Base-by-base conservation (phyloP, 2,797 vertebrate genomes). In the Anisognathus igniventris region DNA sequence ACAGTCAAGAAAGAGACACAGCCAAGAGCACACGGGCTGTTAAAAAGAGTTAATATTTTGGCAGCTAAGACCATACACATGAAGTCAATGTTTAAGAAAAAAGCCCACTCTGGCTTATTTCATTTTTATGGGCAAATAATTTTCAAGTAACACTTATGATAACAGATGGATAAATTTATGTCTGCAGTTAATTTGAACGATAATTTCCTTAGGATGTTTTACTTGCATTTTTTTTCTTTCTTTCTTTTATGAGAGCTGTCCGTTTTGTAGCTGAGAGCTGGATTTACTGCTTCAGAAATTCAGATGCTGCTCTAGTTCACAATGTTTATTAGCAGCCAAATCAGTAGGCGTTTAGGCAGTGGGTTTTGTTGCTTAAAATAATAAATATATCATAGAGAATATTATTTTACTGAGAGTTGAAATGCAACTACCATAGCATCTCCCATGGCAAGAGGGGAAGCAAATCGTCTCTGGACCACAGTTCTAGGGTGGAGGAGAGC, bases 181-280 rank as follows among this genome's bases (percentile, higher is more conserved):
- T 58, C 87, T 96, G 95, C 76, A 92, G 86, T 97, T 96, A 96
- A 96, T 96, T 92, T 96, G 89, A 94, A 93, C 10, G 25, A 90
- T 96, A 97, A 97, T 96, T 97, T 97, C 94, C 95, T 95, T 95
- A 89, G 96, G 92, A 96, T 94, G 94, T 95, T 96, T 96, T 93
- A 94, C 61, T 94, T 91, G 39, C 15, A 5, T 86, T 95, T 83
- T 92, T 90, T 93, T 86, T 86, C 65, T 83, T 61, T 61, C 80
- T 95, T 42, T 71, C 67, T 96, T 96, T 96, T 95, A 93, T 96
- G 85, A 93, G 92, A 81, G 66, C 83, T 94, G 79, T 94, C 95
- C 72, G 72, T 95, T 97, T 93, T 81, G 86, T 82, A 81, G 58
- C 90, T 53, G 80, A 90, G 80, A 39, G 76, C 42, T 93, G 53